Evolutionary conservation across 2,113 vertebrate species (phyloP).

Genomic region (Coptodon bakossiorum): DNA sequence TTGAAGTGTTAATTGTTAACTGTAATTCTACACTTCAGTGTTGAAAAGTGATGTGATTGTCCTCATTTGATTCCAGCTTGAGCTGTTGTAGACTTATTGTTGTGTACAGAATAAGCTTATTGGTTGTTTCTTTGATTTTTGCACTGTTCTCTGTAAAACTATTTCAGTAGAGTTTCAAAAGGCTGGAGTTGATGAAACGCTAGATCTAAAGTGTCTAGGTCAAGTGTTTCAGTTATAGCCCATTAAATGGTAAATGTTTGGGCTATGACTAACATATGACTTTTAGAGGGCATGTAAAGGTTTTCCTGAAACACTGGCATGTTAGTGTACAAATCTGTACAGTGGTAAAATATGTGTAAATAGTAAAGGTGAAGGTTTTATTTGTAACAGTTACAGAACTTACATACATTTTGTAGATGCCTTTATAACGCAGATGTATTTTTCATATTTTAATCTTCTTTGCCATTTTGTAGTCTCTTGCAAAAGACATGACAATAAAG

Average conservation of each 20-base stretch:
- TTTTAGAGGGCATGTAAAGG: not conserved
- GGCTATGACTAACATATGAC: not conserved
- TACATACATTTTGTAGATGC: not conserved
- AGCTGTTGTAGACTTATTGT: not conserved
- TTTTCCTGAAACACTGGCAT: not conserved
- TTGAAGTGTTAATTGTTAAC: not conserved
- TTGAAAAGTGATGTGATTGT: not conserved
- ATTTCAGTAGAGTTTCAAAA: not conserved
- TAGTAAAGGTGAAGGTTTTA: not conserved
- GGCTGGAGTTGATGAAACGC: not conserved
- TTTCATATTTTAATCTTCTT: not conserved
- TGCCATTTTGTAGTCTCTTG: not conserved
- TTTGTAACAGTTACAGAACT: slow-evolving; percentile 1
- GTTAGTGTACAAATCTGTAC: slow-evolving; percentile 3
- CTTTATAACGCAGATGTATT: not conserved
- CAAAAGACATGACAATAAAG: slow-evolving; percentile 6
- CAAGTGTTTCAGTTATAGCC: not conserved
- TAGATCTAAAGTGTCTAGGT: not conserved
- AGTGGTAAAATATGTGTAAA: slow-evolving; percentile 10
- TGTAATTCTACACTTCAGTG: not conserved
- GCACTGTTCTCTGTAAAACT: not conserved
- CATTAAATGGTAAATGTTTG: not conserved
- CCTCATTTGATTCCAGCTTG: not conserved
- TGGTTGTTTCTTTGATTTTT: not conserved
- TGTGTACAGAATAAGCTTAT: not conserved